These are phyloP conservation scores for Tetanocera ferruginea DNA, from an alignment of 2,888 invertebrate species.

Conservation along the genomic window DNA sequence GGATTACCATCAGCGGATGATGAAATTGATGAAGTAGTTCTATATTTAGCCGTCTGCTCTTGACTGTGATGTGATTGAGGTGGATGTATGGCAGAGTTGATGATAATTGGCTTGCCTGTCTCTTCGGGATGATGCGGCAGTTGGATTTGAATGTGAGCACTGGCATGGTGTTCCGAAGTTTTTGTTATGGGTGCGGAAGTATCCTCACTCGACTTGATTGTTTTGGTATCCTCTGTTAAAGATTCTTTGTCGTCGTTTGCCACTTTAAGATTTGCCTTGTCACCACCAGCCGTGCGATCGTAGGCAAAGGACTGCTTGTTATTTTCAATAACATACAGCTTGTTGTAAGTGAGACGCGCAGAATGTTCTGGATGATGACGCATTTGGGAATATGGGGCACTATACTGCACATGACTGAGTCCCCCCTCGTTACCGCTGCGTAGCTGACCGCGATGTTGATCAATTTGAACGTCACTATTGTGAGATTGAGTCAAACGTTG, in stretches of 20 bases:
- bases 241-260: slow-evolving; percentile 28
- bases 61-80: slow-evolving; percentile 41
- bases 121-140: slow-evolving; percentile 54
- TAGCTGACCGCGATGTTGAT: slow-evolving; percentile 39
- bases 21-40: not conserved
- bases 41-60: slow-evolving; percentile 14
- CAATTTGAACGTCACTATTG: slow-evolving; percentile 35
- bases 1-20: not conserved
- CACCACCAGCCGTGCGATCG: slow-evolving; percentile 25
- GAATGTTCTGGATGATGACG: slow-evolving; percentile 53
- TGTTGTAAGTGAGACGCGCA: slow-evolving; percentile 44
- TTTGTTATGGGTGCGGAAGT: not conserved
- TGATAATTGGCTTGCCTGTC: slow-evolving; percentile 52
- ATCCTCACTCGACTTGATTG: slow-evolving; percentile 10
- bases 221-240: slow-evolving; percentile 1
- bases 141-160: slow-evolving; percentile 61
- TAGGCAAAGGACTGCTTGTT: slow-evolving; percentile 31
- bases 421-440: slow-evolving; percentile 29
- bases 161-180: slow-evolving; percentile 7
- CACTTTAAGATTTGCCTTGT: slow-evolving; percentile 21
- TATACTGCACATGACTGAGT: slow-evolving; percentile 56
- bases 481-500: slow-evolving; percentile 2
- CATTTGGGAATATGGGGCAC: slow-evolving; percentile 64
- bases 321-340: slow-evolving; percentile 12
- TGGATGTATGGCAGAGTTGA: slow-evolving; percentile 58